These are phyloP conservation scores for Ptilonorhynchus violaceus DNA, from an alignment of 2,113 vertebrate species.

Conservation along the genomic window DNA sequence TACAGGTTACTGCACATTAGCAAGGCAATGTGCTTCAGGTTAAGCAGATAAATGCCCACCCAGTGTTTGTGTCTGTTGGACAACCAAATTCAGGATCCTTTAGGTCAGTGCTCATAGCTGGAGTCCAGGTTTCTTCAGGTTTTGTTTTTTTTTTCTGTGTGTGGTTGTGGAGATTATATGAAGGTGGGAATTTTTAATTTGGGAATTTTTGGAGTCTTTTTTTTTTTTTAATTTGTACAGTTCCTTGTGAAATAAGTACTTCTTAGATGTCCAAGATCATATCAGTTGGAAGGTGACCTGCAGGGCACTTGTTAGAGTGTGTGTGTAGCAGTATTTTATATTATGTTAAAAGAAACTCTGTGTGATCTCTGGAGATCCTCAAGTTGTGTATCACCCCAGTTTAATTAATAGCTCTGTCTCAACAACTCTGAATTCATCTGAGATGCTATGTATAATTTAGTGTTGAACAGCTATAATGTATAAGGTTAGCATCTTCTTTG, in stretches of 20 bases:
- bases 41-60: not conserved
- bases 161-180: not conserved
- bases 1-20: not conserved
- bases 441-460: not conserved
- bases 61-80: not conserved
- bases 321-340: not conserved
- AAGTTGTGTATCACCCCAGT: not conserved
- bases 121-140: not conserved
- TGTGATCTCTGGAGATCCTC: not conserved
- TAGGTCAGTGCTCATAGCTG: not conserved
- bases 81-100: not conserved
- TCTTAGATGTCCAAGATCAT: not conserved
- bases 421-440: not conserved
- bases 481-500: not conserved
- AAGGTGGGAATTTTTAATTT: not conserved
- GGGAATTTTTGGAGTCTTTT: not conserved
- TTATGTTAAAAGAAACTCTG: not conserved
- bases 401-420: slow-evolving; percentile 48
- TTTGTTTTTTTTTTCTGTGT: not conserved
- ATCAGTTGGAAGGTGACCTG: not conserved
- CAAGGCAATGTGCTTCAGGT: not conserved
- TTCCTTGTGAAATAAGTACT: not conserved
- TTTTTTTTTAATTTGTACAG: not conserved
- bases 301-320: not conserved
- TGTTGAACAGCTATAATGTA: not conserved